Conservation (phyloP, 2,888 invertebrate genomes). For the Lomographa bimaculata region DNA sequence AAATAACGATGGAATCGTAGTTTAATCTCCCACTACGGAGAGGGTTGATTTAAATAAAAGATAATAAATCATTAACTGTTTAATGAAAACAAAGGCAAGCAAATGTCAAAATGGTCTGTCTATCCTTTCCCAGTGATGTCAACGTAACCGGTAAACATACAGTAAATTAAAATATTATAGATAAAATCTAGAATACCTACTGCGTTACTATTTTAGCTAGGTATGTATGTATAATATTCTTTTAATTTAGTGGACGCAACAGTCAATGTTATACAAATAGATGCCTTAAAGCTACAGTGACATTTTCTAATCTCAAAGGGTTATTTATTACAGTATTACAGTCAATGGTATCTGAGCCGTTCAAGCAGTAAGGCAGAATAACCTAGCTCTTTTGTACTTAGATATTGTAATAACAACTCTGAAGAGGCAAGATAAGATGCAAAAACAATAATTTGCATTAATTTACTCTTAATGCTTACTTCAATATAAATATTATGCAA, state of each 20-base stretch:
- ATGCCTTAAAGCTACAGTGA: conserved; percentile 35
- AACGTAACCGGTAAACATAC: conserved; percentile 36
- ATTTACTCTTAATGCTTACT: conserved; percentile 28
- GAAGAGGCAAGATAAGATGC: conserved; percentile 45
- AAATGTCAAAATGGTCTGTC: conserved; percentile 52
- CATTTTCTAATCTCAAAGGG: conserved; percentile 31
- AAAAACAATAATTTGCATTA: conserved; percentile 39
- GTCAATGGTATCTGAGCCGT: too few species aligned
- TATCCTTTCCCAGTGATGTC: conserved; percentile 51
- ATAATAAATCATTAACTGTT: conserved; percentile 46
- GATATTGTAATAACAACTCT: conserved; percentile 22
- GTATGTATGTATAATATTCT: conserved; percentile 53
- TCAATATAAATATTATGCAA: conserved; percentile 24
- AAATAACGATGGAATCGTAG: too few species aligned
- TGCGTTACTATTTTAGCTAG: conserved; percentile 38
- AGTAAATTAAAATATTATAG: conserved; percentile 41
- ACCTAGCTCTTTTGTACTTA: conserved; percentile 1
- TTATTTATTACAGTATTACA: conserved; percentile 5
- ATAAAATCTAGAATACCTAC: conserved; percentile 55
- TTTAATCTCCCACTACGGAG: too few species aligned
- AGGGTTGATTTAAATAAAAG: conserved; percentile 31
- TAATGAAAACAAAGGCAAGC: conserved; percentile 67
- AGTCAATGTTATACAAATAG: conserved; percentile 28
- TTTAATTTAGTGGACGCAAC: conserved; percentile 53
- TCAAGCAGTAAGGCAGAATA: too few species aligned